Evolutionary conservation across 2,888 invertebrate species (phyloP).

Genomic region (Agrochola litura): DNA sequence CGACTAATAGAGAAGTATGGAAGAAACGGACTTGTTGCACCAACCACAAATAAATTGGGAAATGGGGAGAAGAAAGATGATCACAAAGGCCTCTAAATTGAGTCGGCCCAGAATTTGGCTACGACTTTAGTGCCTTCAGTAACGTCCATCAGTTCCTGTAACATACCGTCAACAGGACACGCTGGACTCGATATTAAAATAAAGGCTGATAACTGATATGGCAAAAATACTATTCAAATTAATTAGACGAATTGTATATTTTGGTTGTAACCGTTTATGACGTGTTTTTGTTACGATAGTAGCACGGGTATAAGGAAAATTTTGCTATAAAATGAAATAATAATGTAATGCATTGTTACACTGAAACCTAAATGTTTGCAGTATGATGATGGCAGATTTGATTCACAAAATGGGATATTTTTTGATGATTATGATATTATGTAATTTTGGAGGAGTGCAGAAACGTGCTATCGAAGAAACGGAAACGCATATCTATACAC

Average conservation of each 20-base stretch:
- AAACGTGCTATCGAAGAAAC: no score
- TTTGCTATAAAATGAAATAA: conserved; percentile 3
- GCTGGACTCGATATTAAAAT: neutral
- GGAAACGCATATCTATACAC: no score
- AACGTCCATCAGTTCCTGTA: no score
- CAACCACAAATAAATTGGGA: no score
- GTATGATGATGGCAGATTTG: neutral
- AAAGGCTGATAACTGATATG: conserved; percentile 3
- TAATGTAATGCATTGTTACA: conserved; percentile 21
- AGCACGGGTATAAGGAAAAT: conserved; percentile 33
- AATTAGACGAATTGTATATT: conserved; percentile 6
- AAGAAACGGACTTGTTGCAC: no score
- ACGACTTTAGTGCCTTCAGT: neutral
- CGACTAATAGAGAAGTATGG: no score
- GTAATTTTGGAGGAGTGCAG: no score
- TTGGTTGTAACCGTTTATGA: neutral
- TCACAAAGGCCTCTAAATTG: neutral
- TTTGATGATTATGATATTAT: no score
- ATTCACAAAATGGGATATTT: neutral
- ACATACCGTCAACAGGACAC: neutral
- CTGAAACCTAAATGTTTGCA: neutral
- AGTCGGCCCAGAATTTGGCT: no score
- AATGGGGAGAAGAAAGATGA: no score
- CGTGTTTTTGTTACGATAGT: conserved; percentile 24
- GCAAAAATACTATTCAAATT: neutral